Percentiles rank a stretch among this genome's conserved stretches.
These are phyloP conservation scores for Drymonia ruficornis DNA, from an alignment of 2,888 invertebrate species.

Conservation along the genomic window DNA sequence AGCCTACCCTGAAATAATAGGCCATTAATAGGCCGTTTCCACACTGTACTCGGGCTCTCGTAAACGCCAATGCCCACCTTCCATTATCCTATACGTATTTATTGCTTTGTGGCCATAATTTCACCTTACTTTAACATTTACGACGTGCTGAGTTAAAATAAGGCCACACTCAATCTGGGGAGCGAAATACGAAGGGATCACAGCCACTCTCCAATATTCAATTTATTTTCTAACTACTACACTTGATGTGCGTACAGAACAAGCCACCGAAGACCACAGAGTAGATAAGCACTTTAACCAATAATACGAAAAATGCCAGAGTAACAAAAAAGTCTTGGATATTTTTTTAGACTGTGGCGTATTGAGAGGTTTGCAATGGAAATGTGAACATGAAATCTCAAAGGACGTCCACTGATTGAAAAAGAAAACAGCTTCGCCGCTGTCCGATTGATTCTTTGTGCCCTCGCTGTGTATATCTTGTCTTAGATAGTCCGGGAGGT, in stretches of 20 bases:
- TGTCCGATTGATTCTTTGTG: constrained; percentile 78
- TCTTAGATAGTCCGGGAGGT: constrained; percentile 50
- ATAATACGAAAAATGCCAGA: constrained; percentile 17
- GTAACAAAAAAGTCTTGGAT: not conserved
- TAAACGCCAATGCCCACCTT: constrained; percentile 39
- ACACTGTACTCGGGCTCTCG: constrained; percentile 29
- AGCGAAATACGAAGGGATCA: constrained; percentile 58
- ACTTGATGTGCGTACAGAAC: constrained; percentile 43
- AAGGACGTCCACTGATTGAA: constrained; percentile 77
- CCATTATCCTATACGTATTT: constrained; percentile 40
- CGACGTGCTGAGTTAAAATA: constrained; percentile 64
- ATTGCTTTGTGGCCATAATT: constrained; percentile 49
- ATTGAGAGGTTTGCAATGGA: constrained; percentile 46
- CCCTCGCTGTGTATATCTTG: constrained; percentile 64
- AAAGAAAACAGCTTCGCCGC: constrained; percentile 78
- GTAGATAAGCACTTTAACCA: constrained; percentile 15
- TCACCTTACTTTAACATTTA: constrained; percentile 55
- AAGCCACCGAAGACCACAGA: constrained; percentile 41
- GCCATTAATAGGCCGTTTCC: constrained; percentile 35
- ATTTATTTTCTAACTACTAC: constrained; percentile 76
- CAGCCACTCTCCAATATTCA: constrained; percentile 67
- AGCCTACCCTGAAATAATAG: constrained; percentile 23
- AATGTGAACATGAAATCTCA: constrained; percentile 56
- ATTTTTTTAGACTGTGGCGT: constrained; percentile 47
- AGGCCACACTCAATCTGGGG: constrained; percentile 64